Base-by-base conservation (phyloP, 2,888 invertebrate species). In the Leptopilina drosophilae region DNA sequence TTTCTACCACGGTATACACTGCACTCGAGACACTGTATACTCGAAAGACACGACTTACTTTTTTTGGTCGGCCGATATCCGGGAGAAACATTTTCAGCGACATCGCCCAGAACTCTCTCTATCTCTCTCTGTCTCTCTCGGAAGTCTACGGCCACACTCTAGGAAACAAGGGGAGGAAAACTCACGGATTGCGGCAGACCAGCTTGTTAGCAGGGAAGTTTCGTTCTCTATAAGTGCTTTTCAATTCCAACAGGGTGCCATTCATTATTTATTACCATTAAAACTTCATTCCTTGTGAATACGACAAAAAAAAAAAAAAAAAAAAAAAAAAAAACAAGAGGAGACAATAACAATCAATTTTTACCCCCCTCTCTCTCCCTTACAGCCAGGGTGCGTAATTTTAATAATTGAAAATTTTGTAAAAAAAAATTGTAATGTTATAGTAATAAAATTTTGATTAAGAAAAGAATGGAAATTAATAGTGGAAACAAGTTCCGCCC, bases 181-280 rank as follows among this genome's bases (percentile, higher is more conserved):
- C 88, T 88, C 88, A 89, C 87, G 90, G 90, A 91, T 90, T 90
- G 89, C 89, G 89, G 90, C 91, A 91, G 90, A 90, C 90, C 91
- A 91, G 91, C 91, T 91, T 91, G 91, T 91, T 91, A 89, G 91
- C 91, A 91, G 91, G 91, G 90, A 91, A 91, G 91, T 91, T 89
- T 91, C 89, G 91, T 91, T 91, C 90, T 91, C 89, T 91, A 90
- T 88, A 90, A 91, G 88, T 90, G 90, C 89, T 89, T 90, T 89
- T 88, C 90, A 91, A 91, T 90, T 89, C 89, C 89, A 88, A 88
- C 88, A 89, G 91, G 89, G 90, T 91, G 90, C 91, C 33, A 91
- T 89, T 73, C 56, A 59, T 40, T 33, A 73, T 46, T 67, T 46
- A 46, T 33, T 64, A 2, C 49, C 15, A n/a, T 59, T n/a, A 33